These are phyloP conservation scores for Erebia palarica DNA, from an alignment of 2,888 invertebrate species.

Conservation along the genomic window DNA sequence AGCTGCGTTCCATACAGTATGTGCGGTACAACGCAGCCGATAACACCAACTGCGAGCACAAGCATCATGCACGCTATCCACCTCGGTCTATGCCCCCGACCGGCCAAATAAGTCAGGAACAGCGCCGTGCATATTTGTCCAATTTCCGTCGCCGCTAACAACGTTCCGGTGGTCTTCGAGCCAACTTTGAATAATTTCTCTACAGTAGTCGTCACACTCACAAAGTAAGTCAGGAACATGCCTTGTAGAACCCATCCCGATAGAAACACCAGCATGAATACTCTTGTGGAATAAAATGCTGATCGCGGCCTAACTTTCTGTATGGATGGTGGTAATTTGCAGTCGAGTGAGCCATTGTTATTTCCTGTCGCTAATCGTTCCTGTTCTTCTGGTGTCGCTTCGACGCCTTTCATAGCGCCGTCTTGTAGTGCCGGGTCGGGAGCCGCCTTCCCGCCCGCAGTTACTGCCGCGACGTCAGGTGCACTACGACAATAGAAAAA, in stretches of 20 bases:
- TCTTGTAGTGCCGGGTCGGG: conserved; percentile 67
- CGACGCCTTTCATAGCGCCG: conserved; percentile 77
- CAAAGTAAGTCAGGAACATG: conserved; percentile 97
- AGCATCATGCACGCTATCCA: conserved; percentile 98
- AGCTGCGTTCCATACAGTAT: conserved; percentile 91
- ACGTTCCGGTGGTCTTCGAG: conserved; percentile 94
- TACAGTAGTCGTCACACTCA: conserved; percentile 95
- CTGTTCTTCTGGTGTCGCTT: conserved; percentile 78
- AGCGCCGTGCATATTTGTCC: conserved; percentile 96
- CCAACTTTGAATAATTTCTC: conserved; percentile 96
- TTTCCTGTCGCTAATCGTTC: conserved; percentile 78
- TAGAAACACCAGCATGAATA: conserved; percentile 94
- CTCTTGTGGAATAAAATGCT: conserved; percentile 92
- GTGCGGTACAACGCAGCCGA: conserved; percentile 94
- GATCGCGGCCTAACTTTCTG: conserved; percentile 84
- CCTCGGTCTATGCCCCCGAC: conserved; percentile 94
- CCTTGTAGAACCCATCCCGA: conserved; percentile 94
- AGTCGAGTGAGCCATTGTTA: conserved; percentile 90
- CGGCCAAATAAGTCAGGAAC: conserved; percentile 93
- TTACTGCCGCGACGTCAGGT: conserved; percentile 60
- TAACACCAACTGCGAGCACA: conserved; percentile 91
- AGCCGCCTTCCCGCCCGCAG: conserved; percentile 67
- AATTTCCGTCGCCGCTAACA: conserved; percentile 95
- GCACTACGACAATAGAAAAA: conserved; percentile 70
- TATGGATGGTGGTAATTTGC: conserved; percentile 84